A percentile compares a stretch with the other conserved stretches of the same genome.
Evolutionary conservation across 2,888 invertebrate species (phyloP).

Genomic region (Eristalis pertinax): DNA sequence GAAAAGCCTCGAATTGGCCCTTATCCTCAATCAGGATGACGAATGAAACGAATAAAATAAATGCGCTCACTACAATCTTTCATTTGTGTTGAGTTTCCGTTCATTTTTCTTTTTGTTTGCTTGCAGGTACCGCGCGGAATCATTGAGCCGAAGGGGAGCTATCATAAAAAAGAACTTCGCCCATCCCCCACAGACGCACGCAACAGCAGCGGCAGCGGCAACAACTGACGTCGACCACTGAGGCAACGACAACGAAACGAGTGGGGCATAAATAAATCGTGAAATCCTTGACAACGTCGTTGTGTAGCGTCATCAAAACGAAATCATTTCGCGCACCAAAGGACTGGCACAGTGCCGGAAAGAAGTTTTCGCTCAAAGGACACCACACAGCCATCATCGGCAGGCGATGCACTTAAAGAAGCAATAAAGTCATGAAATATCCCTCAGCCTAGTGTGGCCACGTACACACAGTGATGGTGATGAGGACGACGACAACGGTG

Average conservation of each 20-base stretch:
- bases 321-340: conserved; percentile 55
- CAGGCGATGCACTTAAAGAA: conserved; percentile 51
- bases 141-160: conserved; percentile 75
- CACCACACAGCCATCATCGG: conserved; percentile 15
- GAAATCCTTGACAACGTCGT: conserved; percentile 39
- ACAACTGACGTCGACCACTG: conserved; percentile 12
- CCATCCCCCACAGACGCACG: not conserved
- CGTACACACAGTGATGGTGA: not conserved
- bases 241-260: not conserved
- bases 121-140: conserved; percentile 74
- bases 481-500: not conserved
- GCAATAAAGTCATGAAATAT: conserved; percentile 51
- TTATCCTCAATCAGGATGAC: not conserved
- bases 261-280: conserved; percentile 37
- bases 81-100: not conserved
- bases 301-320: conserved; percentile 59
- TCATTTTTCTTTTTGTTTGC: conserved; percentile 3
- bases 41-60: conserved; percentile 18
- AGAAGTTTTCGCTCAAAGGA: conserved; percentile 31
- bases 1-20: conserved; percentile 26
- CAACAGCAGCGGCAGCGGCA: not conserved
- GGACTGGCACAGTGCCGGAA: conserved; percentile 3
- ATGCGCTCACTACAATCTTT: not conserved
- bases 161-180: conserved; percentile 77
- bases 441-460: conserved; percentile 9